A percentile compares a stretch with the other conserved stretches of the same genome.
Conservation (phyloP, 2,113 vertebrate species). For the Vimba vimba region DNA sequence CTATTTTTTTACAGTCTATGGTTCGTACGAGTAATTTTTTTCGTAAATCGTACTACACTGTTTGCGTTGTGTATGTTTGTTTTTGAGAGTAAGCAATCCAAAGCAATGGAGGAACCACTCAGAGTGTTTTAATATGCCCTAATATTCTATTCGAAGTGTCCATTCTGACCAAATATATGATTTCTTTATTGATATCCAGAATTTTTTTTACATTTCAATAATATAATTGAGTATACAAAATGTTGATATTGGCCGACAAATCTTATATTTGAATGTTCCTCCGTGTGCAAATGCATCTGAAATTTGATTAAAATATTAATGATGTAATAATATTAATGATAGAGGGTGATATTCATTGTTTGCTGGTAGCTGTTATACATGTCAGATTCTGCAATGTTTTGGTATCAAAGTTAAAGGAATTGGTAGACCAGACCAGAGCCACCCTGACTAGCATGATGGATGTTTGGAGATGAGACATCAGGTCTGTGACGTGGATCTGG, state of each 20-base stretch:
- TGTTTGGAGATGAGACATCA: not conserved
- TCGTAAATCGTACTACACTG: not conserved
- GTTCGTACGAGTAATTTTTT: not conserved
- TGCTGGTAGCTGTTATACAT: not conserved
- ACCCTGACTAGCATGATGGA: not conserved
- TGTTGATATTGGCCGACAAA: not conserved
- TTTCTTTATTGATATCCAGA: not conserved
- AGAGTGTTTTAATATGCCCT: not conserved
- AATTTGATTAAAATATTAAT: not conserved
- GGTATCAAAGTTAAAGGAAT: not conserved
- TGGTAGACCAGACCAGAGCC: not conserved
- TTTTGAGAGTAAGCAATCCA: not conserved
- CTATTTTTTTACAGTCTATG: too few relatives aligned
- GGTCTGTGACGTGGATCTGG: not conserved
- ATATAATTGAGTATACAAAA: not conserved
- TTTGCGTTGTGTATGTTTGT: not conserved
- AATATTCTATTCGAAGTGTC: not conserved
- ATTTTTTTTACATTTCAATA: not conserved
- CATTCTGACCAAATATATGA: not conserved
- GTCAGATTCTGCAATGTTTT: not conserved
- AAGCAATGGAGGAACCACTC: not conserved
- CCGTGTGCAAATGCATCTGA: not conserved
- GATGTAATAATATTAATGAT: not conserved
- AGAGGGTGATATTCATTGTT: conserved; percentile 4
- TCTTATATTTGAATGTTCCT: too few relatives aligned